These are phyloP conservation scores for Crematogaster levior DNA, from an alignment of 2,888 invertebrate genomes.

Conservation along the genomic window DNA sequence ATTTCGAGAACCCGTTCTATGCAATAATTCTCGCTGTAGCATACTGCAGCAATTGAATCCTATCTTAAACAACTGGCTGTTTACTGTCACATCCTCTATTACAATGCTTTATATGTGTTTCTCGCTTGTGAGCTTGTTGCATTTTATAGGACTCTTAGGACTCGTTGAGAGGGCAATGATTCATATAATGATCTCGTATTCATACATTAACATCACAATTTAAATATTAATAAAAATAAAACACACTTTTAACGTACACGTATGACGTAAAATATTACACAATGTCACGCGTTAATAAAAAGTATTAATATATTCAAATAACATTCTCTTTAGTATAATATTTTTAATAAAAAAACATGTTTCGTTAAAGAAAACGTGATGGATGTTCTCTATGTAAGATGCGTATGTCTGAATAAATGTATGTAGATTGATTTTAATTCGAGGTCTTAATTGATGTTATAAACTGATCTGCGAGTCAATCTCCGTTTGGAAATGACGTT, in stretches of 20 bases:
- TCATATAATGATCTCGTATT: background rate
- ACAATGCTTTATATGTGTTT: background rate
- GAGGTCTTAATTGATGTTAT: conserved; percentile 64
- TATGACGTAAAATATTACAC: background rate
- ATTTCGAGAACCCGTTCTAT: conserved; percentile 24
- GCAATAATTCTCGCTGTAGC: conserved; percentile 11
- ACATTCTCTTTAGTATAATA: background rate
- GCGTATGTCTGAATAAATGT: background rate
- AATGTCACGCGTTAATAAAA: background rate
- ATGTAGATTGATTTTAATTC: conserved; percentile 53
- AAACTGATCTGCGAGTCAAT: conserved; percentile 69
- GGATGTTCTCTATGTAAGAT: background rate
- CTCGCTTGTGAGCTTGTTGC: background rate
- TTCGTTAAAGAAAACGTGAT: background rate
- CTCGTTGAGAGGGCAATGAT: background rate
- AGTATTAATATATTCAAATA: background rate
- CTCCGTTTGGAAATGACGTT: conserved; percentile 77
- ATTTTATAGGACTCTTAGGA: background rate
- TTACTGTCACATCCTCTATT: background rate
- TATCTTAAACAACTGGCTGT: background rate
- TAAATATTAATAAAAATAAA: conserved; percentile 8
- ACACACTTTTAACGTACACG: background rate
- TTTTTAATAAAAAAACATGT: background rate
- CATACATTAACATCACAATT: background rate
- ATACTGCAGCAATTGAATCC: conserved; percentile 8